Base-by-base conservation (phyloP, 2,888 invertebrate species). In the Mesochorus sp. region DNA sequence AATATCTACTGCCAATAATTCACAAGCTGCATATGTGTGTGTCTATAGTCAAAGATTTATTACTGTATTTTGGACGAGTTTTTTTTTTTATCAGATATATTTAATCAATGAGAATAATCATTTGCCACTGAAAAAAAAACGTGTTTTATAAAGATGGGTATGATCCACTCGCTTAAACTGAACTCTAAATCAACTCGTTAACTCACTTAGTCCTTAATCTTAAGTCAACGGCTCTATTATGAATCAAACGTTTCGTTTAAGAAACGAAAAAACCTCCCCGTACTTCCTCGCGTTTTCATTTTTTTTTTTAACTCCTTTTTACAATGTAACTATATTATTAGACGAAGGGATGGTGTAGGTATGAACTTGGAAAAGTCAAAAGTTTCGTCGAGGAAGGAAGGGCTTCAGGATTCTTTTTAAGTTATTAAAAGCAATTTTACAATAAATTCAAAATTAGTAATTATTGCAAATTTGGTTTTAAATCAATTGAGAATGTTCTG, bases 221-320 rank as follows among this genome's bases (percentile, higher is more conserved):
- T 61, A 83, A 86, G 86, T 88, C 87, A 85, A 78, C 74, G 83
- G 80, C 73, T 83, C 82, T 81, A 64, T 57, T 82, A 83, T 55
- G 82, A 86, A 88, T 88, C 87, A 87, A 88, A 88, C 80, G 82
- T 82, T 84, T 78, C 81, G 76, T 74, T 81, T 83, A 81, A 82
- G 10, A 53, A 55, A 44, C 10, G 6, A 55, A 59, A 53, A 42
- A 62, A 10, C 14, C 39, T 76, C 47, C 59, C 62, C 39, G 62
- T 70, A 72, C 66, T 66, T 75, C 47, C 66, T 71, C 42, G 42
- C 34, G 28, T 53, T 19, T 14, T n/a, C 14, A 3, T 51, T 28
- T 53, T 1, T 51, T 39, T 51, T 37, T 62, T 49, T 31, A 8
- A 37, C 1, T 47, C 19, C 8, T 51, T 42, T 21, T 14, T 31